Conservation (phyloP, 1,140 invertebrate species). For the fruit fly (Drosophila melanogaster) region DNA sequence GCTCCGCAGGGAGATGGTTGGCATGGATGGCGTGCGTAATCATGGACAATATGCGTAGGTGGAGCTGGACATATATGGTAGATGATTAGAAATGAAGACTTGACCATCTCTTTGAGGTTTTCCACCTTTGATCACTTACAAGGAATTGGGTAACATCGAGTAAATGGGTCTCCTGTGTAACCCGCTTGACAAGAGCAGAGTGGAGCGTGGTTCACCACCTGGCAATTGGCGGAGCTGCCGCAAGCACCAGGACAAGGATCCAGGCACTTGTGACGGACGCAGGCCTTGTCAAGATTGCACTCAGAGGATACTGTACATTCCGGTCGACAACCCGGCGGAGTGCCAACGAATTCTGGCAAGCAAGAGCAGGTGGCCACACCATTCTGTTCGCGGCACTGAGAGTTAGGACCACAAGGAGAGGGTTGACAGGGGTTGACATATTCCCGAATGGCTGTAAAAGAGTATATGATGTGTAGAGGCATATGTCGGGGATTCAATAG, state of each 20-base stretch:
- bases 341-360: conserved; percentile 89
- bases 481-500: background rate
- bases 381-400: conserved; percentile 88
- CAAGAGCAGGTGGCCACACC: conserved; percentile 89
- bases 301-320: conserved; percentile 88
- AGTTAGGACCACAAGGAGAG: conserved; percentile 90
- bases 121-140: conserved; percentile 84
- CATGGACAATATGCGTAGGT: conserved; percentile 83
- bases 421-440: conserved; percentile 87
- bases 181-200: conserved; percentile 87
- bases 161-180: conserved; percentile 88
- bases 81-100: background rate
- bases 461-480: background rate
- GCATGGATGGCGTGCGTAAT: conserved; percentile 86
- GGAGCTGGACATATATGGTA: conserved; percentile 84
- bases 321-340: conserved; percentile 90
- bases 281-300: conserved; percentile 88
- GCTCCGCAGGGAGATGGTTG: conserved; percentile 84
- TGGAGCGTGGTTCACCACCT: conserved; percentile 87
- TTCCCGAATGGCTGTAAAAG: conserved; percentile 64
- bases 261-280: conserved; percentile 88
- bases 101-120: background rate
- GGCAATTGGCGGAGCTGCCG: conserved; percentile 86
- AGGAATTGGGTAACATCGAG: conserved; percentile 86
- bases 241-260: conserved; percentile 90